Evolutionary conservation across 2,888 invertebrate genomes (phyloP).

Genomic region (Pachydiplax longipennis): DNA sequence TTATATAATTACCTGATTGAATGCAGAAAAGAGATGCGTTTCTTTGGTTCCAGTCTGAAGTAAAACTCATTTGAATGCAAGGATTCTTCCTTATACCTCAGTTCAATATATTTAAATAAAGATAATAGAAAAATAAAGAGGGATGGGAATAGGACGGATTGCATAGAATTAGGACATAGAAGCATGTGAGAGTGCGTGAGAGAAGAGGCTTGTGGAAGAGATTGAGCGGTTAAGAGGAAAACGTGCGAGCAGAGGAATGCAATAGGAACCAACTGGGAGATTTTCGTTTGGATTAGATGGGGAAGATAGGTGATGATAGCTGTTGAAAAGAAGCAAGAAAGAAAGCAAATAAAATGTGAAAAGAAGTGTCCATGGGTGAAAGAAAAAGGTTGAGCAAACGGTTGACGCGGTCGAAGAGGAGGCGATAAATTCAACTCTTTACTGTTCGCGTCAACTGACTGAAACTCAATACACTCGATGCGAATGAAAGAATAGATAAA

Average conservation of each 20-base stretch:
- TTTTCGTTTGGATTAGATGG: not conserved
- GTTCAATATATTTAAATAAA: no score
- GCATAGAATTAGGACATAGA: no score
- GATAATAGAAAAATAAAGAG: no score
- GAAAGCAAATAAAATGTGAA: not conserved
- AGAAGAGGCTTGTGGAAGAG: not conserved
- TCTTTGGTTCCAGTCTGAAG: no score
- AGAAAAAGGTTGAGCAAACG: not conserved
- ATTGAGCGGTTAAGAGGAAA: not conserved
- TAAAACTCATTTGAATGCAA: no score
- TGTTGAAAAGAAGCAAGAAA: not conserved
- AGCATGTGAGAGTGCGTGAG: not conserved
- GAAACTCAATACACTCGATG: not conserved
- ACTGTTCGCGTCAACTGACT: not conserved
- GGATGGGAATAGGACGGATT: no score
- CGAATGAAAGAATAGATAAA: not conserved
- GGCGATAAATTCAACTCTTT: not conserved
- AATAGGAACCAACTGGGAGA: not conserved
- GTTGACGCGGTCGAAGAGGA: not conserved
- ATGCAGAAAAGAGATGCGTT: no score
- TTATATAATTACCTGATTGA: no score
- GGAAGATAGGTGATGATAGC: not conserved
- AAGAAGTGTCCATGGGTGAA: not conserved
- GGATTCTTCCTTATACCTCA: no score
- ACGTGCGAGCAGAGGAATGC: not conserved